phyloP scores from a whole-genome alignment of 2,797 vertebrate species.

The Pseudomugil tenellus region DNA sequence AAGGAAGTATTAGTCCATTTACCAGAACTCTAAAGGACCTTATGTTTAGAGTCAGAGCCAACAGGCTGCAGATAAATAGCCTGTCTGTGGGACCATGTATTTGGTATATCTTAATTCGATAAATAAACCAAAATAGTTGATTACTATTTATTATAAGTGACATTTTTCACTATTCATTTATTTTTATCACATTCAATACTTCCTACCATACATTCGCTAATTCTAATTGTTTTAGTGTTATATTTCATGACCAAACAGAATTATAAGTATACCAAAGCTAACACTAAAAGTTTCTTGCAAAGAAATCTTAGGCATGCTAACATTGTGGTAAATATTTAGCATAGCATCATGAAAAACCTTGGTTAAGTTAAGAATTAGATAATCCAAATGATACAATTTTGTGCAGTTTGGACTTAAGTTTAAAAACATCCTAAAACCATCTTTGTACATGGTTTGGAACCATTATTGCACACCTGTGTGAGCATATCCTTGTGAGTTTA shows the following conservation, averaged over 20 bases:
- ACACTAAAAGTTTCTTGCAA: neutral
- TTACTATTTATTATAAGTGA: too few relatives aligned
- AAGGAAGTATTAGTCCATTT: neutral
- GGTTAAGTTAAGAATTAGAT: neutral
- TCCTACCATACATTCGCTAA: neutral
- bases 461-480: constrained; percentile 12
- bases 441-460: constrained; percentile 9
- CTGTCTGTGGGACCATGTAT: too few relatives aligned
- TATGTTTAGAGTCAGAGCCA: too few relatives aligned
- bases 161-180: too few relatives aligned
- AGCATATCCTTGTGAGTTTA: constrained; percentile 32
- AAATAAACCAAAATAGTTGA: too few relatives aligned
- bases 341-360: neutral
- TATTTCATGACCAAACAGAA: neutral
- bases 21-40: neutral
- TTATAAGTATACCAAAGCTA: neutral
- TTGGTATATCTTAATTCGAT: too few relatives aligned
- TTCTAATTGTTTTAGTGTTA: neutral
- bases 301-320: neutral
- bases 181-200: too few relatives aligned
- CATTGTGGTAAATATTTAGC: neutral
- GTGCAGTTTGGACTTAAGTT: neutral
- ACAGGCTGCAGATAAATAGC: too few relatives aligned
- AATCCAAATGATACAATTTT: neutral
- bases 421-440: constrained; percentile 19